phyloP scores from a whole-genome alignment of 2,888 invertebrate species.

The Pantelozetes paolii region DNA sequence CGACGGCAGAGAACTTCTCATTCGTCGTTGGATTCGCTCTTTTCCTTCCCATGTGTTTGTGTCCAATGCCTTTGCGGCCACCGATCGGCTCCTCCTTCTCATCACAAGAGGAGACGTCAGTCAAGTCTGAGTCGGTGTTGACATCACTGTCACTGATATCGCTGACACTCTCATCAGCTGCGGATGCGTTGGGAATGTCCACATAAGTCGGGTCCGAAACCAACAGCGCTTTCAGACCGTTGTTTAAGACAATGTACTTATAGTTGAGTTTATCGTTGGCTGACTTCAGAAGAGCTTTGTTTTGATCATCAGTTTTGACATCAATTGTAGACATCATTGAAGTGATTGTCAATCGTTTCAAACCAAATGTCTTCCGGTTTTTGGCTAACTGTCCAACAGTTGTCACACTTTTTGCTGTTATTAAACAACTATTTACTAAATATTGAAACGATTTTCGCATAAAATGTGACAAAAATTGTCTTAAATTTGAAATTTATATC shows the following conservation, averaged over 20 bases:
- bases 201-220: constrained; percentile 36
- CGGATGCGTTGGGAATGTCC: not conserved
- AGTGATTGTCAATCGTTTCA: not conserved
- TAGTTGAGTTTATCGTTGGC: constrained; percentile 40
- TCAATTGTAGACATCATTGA: constrained; percentile 9
- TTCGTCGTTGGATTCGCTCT: constrained; percentile 10
- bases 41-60: no score
- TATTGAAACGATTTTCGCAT: not conserved
- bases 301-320: not conserved
- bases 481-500: not conserved
- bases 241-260: constrained; percentile 37
- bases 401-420: not conserved
- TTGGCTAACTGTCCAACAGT: not conserved
- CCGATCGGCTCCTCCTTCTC: not conserved
- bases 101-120: constrained; percentile 32
- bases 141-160: constrained; percentile 4
- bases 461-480: not conserved
- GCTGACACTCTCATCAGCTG: not conserved
- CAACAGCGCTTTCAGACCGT: constrained; percentile 39
- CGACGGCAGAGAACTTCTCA: constrained; percentile 38
- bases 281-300: constrained; percentile 11
- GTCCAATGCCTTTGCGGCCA: not conserved
- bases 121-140: constrained; percentile 11
- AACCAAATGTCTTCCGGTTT: not conserved
- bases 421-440: not conserved